A percentile compares a stretch with the other conserved stretches of the same genome.
These are phyloP conservation scores for Trachemys scripta DNA, from an alignment of 2,113 vertebrate genomes.

Conservation along the genomic window DNA sequence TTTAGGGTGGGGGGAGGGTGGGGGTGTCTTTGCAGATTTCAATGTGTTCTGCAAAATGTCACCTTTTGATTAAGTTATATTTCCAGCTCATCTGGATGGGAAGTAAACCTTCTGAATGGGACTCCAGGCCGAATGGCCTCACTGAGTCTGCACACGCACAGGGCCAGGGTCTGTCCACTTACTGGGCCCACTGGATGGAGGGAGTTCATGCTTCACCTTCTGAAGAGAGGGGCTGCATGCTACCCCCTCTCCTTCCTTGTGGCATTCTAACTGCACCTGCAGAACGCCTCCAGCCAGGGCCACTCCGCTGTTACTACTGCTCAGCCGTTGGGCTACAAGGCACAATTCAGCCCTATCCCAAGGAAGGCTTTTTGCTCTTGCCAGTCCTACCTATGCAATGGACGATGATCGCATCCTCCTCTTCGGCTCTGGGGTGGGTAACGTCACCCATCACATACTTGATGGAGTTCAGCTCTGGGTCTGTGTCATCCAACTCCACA, in stretches of 20 bases:
- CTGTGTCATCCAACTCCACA: constrained; percentile 67
- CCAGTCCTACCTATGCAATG: constrained; percentile 89
- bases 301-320: no score
- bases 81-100: not conserved
- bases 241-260: not conserved
- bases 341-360: not conserved
- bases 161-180: not conserved
- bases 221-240: not conserved
- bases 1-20: not conserved
- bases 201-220: not conserved
- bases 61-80: not conserved
- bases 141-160: not conserved
- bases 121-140: not conserved
- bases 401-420: constrained; percentile 88
- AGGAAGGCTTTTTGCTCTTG: not conserved
- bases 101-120: not conserved
- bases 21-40: not conserved
- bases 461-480: constrained; percentile 77
- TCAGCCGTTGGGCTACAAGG: not conserved
- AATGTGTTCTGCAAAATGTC: not conserved
- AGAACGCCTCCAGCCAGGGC: no score
- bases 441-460: constrained; percentile 91
- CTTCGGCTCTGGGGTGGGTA: constrained; percentile 86
- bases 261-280: not conserved
- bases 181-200: not conserved